Evolutionary conservation across 92 coral and sea anemone species (phyloP).

Genomic region (Chrysogorgia sp.): DNA sequence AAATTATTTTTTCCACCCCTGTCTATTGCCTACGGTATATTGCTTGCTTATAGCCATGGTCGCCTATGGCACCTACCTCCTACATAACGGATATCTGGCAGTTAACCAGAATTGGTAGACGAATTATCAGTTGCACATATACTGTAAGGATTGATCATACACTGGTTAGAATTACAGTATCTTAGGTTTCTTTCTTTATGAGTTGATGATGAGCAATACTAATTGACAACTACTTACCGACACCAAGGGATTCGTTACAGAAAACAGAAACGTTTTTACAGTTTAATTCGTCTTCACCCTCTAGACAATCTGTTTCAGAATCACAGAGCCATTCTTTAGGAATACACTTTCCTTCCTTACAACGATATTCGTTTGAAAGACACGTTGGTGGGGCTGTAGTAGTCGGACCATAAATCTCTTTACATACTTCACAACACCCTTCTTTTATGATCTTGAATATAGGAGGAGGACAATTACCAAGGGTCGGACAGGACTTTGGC

Average conservation of each 20-base stretch:
- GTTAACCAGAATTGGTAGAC: no score
- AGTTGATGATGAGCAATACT: no score
- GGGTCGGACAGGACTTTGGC: slow-evolving; percentile 63
- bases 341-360: slow-evolving; percentile 70
- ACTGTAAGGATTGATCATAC: no score
- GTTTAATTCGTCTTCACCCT: slow-evolving; percentile 80
- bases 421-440: slow-evolving; percentile 73
- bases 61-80: no score
- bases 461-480: slow-evolving; percentile 61
- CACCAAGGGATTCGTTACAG: slow-evolving; percentile 74
- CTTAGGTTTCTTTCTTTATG: no score
- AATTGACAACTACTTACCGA: slow-evolving; percentile 14
- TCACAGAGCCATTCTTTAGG: slow-evolving; percentile 85
- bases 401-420: slow-evolving; percentile 45
- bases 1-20: no score
- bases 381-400: slow-evolving; percentile 54
- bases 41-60: no score
- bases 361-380: slow-evolving; percentile 48
- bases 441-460: slow-evolving; percentile 55
- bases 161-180: no score
- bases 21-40: no score
- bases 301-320: slow-evolving; percentile 69
- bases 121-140: no score
- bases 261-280: slow-evolving; percentile 52
- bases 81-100: no score